Evolutionary conservation across 1,140 invertebrate genomes (phyloP), one percentile per base, ranked within the genome.

Genomic region (Drosophila kurseongensis): DNA sequence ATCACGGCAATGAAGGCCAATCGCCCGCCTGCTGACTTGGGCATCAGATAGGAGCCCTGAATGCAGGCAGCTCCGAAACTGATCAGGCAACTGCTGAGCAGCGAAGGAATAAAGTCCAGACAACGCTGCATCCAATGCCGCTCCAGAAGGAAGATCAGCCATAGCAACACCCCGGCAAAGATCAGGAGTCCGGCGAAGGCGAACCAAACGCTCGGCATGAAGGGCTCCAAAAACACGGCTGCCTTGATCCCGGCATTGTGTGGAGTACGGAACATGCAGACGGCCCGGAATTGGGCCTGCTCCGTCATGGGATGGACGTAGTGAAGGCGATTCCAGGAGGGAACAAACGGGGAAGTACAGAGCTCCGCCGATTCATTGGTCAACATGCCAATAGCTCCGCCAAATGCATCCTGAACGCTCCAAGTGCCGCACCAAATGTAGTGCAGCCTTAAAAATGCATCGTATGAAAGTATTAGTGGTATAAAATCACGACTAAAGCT

Each of bases 211-310:
- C 57, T 59, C 0, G 59, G 55, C 9, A 62, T 75, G 14, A 92
- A 92, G n/a, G 91, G 91, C 27, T 89, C 78, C 27, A 92, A 27
- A 14, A 90, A 92, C 1, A 90, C 82, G 6, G 66, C 72, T 0
- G 80, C 58, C 23, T 79, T 62, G 5, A 92, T 82, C 1, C 80
- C 86, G 0, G 78, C 67, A 77, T 90, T 92, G 27, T 76, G 91
- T 0, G 91, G 91, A 0, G 90, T 92, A 0, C 91, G 91, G 48
- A 92, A 92, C 18, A 92, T 85, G 45, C 91, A 92, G 59, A 91
- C 75, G 0, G 91, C 86, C 12, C 86, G 78, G 56, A 92, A 92
- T 1, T 75, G 52, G 2, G 73, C 74, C 18, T 84, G 54, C 4
- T 80, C 73, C 5, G 59, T 58, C 40, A 88, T 74, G 10, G 79